phyloP scores from a whole-genome alignment of 2,888 invertebrate genomes.

The Carterocephalus palaemon region DNA sequence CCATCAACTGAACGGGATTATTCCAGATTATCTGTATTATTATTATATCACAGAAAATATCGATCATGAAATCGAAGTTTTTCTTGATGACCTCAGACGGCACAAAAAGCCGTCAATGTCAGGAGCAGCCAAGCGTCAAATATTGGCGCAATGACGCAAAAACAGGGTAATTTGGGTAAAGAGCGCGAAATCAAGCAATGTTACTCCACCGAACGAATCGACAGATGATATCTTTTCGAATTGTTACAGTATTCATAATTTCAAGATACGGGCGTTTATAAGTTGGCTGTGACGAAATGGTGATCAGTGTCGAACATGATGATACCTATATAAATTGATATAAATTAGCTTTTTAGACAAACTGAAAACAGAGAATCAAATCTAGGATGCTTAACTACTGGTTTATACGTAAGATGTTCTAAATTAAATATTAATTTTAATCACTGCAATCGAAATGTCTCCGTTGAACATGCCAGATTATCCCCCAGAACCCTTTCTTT shows the following conservation, averaged over 20 bases:
- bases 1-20: conserved; percentile 42
- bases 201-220: conserved; percentile 54
- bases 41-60: conserved; percentile 42
- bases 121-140: conserved; percentile 67
- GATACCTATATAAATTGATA: background rate
- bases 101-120: conserved; percentile 72
- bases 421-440: too few relatives aligned
- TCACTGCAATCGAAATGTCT: too few relatives aligned
- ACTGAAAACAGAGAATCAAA: too few relatives aligned
- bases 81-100: conserved; percentile 45
- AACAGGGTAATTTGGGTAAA: conserved; percentile 74
- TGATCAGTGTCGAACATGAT: conserved; percentile 6
- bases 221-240: conserved; percentile 42
- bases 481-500: too few relatives aligned
- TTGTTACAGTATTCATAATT: conserved; percentile 41
- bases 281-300: conserved; percentile 26
- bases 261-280: conserved; percentile 25
- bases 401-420: too few relatives aligned
- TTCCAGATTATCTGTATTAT: conserved; percentile 23
- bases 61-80: conserved; percentile 37
- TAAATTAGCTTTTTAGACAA: too few relatives aligned
- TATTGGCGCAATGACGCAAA: conserved; percentile 68
- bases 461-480: too few relatives aligned
- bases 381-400: too few relatives aligned
- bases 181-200: conserved; percentile 71